These are phyloP conservation scores for Pampusana beccarii DNA, from an alignment of 2,113 vertebrate species.

Conservation along the genomic window DNA sequence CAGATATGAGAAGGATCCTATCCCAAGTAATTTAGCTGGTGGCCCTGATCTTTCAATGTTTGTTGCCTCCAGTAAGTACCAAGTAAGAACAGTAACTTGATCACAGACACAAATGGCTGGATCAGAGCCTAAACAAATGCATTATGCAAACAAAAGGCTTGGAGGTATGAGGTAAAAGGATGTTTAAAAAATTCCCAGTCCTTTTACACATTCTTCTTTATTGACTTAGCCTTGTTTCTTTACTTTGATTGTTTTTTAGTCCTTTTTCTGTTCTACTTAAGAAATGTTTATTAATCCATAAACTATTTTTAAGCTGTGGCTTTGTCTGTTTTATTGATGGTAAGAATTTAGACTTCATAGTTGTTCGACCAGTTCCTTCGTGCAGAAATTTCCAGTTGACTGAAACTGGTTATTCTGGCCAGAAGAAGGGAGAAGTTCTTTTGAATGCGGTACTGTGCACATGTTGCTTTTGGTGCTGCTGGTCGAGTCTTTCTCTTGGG, in stretches of 20 bases:
- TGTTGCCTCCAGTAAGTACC: background rate
- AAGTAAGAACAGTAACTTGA: background rate
- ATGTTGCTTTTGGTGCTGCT: constrained; percentile 4
- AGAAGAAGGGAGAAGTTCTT: background rate
- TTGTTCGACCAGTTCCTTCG: background rate
- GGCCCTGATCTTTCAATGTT: background rate
- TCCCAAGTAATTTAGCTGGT: background rate
- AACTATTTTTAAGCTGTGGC: background rate
- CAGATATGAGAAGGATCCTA: constrained; percentile 56
- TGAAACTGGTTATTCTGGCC: constrained; percentile 33
- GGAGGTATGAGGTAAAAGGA: background rate
- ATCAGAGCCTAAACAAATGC: constrained; percentile 3
- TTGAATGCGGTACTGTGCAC: background rate
- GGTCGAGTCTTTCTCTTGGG: constrained; percentile 9
- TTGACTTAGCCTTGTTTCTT: background rate
- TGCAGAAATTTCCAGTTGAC: background rate
- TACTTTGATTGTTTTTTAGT: background rate
- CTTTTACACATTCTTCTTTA: background rate
- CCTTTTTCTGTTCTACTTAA: background rate
- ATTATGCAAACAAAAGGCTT: background rate
- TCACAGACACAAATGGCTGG: background rate
- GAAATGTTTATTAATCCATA: background rate
- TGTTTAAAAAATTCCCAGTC: background rate
- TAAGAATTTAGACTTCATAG: background rate
- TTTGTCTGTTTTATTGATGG: background rate